A percentile compares a stretch with the other conserved stretches of the same genome.
Conservation (phyloP, 1,140 invertebrate genomes). For the Wiebesia pumilae region DNA sequence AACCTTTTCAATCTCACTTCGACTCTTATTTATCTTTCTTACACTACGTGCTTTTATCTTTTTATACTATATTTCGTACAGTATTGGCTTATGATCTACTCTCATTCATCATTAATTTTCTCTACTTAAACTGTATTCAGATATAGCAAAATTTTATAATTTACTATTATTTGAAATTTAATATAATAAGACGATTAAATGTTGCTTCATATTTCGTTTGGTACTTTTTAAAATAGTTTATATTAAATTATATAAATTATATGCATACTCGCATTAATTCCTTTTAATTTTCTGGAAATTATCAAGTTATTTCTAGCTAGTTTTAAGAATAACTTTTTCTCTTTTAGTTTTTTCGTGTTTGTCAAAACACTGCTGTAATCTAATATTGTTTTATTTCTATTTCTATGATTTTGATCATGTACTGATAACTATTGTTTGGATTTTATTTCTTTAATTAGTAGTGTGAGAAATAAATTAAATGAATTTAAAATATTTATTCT, state of each 20-base stretch:
- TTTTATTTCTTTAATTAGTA: neutral
- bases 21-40: neutral
- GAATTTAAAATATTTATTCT: too few relatives aligned
- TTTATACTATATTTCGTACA: neutral
- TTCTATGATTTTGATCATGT: neutral
- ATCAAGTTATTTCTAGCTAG: neutral
- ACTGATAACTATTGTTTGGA: neutral
- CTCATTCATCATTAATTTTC: neutral
- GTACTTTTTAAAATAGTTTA: too few relatives aligned
- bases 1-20: slow-evolving; percentile 6
- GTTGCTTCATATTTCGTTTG: too few relatives aligned
- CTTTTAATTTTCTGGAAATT: neutral
- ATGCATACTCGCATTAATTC: neutral
- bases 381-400: neutral
- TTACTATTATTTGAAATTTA: too few relatives aligned
- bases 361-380: neutral
- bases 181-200: too few relatives aligned
- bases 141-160: neutral
- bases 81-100: slow-evolving; percentile 1
- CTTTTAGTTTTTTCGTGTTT: neutral
- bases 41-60: neutral
- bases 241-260: too few relatives aligned
- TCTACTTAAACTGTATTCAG: neutral
- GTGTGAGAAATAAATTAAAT: too few relatives aligned
- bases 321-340: neutral